phyloP scores from a whole-genome alignment of 1,140 invertebrate species.

The Dufourea novaeangliae region DNA sequence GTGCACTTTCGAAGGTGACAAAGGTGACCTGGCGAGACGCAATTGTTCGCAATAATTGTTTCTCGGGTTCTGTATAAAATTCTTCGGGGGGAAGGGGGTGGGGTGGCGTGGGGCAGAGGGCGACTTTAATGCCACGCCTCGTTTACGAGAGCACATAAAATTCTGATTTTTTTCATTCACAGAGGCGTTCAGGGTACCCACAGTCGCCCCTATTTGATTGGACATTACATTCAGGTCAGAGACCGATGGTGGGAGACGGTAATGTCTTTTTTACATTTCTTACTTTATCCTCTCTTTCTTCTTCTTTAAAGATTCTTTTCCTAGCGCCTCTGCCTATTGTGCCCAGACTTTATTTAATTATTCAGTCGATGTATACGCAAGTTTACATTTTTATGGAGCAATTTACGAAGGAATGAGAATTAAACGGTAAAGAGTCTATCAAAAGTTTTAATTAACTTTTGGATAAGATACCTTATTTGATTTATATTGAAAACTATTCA shows the following conservation, averaged over 20 bases:
- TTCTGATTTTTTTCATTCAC: neutral
- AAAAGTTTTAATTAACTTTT: no score
- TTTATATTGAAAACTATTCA: no score
- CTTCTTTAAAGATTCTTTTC: neutral
- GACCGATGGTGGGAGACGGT: neutral
- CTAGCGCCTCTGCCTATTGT: neutral
- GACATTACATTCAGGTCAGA: neutral
- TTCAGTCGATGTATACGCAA: no score
- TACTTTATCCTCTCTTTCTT: neutral
- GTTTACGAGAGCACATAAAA: neutral
- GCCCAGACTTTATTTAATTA: no score
- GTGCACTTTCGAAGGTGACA: constrained; percentile 61
- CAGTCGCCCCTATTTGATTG: neutral
- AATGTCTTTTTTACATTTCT: neutral
- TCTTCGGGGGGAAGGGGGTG: neutral
- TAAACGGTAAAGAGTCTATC: no score
- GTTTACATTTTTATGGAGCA: no score
- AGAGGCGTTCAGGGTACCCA: neutral
- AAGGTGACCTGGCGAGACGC: constrained; percentile 64
- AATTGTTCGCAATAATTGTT: constrained; percentile 46
- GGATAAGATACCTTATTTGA: no score
- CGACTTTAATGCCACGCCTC: constrained; percentile 19
- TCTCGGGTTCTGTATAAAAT: constrained; percentile 31
- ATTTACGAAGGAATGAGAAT: no score
- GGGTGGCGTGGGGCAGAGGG: neutral